phyloP scores from a whole-genome alignment of 2,888 invertebrate species.

The Cryptophagus acutangulus region DNA sequence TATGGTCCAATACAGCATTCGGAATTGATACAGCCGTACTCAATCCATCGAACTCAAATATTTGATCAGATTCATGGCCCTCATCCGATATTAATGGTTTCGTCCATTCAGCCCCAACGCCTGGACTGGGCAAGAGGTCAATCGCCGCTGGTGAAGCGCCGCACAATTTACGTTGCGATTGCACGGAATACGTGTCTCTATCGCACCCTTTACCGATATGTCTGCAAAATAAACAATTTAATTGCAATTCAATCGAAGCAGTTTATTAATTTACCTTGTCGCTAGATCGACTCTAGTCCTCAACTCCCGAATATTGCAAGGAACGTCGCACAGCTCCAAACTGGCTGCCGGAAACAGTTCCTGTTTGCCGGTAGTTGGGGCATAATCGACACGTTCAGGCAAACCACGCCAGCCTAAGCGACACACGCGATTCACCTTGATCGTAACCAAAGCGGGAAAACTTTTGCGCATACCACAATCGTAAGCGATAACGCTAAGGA shows the following conservation, averaged over 20 bases:
- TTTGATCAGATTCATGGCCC: conserved; percentile 78
- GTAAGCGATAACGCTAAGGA: conserved; percentile 92
- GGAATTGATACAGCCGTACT: conserved; percentile 84
- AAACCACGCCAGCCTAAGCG: conserved; percentile 57
- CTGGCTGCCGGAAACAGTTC: conserved; percentile 74
- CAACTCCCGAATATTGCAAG: conserved; percentile 54
- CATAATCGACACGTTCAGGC: conserved; percentile 81
- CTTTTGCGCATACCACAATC: conserved; percentile 97
- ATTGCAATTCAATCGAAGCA: conserved; percentile 3
- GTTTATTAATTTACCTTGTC: conserved; percentile 38
- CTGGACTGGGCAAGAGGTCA: conserved; percentile 80
- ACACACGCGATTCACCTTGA: conserved; percentile 63
- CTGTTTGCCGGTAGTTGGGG: conserved; percentile 75
- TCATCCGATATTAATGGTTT: conserved; percentile 78
- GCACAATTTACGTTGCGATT: conserved; percentile 79
- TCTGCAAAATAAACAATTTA: conserved; percentile 41
- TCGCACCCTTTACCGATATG: conserved; percentile 97
- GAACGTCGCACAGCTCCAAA: conserved; percentile 60
- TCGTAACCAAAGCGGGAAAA: conserved; percentile 91
- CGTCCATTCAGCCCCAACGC: conserved; percentile 75
- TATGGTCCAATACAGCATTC: conserved; percentile 67
- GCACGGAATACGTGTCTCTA: conserved; percentile 84
- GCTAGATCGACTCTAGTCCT: conserved; percentile 48
- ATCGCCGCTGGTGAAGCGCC: conserved; percentile 79
- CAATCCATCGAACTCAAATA: conserved; percentile 92